Conservation (phyloP, 2,888 invertebrate species). For the Mycalesis mineus region DNA sequence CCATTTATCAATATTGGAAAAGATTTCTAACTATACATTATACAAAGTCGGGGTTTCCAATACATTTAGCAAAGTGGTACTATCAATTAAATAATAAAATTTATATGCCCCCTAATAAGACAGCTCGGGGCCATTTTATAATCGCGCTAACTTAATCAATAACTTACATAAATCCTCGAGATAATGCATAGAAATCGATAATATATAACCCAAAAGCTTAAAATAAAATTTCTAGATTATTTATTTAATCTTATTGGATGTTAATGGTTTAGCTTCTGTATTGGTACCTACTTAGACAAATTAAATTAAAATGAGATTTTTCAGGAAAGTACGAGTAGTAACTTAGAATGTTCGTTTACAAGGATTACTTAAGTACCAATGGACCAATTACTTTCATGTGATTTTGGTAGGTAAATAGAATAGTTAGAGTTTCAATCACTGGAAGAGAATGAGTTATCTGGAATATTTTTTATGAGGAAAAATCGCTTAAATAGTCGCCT, state of each 20-base stretch:
- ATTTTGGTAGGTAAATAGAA: too few relatives aligned
- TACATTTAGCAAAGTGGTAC: conserved; percentile 23
- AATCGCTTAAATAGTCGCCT: too few relatives aligned
- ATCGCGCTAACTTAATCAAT: conserved; percentile 30
- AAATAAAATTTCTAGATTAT: background rate
- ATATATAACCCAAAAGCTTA: background rate
- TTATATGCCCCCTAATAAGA: conserved; percentile 32
- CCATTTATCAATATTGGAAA: conserved; percentile 34
- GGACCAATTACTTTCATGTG: too few relatives aligned
- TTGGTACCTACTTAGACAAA: too few relatives aligned
- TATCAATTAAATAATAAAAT: conserved; percentile 33
- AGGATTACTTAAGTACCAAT: too few relatives aligned
- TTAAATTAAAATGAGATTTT: too few relatives aligned
- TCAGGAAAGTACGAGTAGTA: too few relatives aligned
- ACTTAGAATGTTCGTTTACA: too few relatives aligned
- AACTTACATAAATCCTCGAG: conserved; percentile 27
- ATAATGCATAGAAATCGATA: conserved; percentile 11
- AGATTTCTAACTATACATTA: conserved; percentile 37
- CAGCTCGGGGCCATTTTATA: conserved; percentile 28
- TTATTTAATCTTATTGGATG: background rate
- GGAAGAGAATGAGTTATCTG: too few relatives aligned
- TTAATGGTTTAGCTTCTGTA: too few relatives aligned
- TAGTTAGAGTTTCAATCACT: too few relatives aligned
- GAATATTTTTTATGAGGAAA: too few relatives aligned
- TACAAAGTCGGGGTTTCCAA: conserved; percentile 31